phyloP scores from a whole-genome alignment of 2,797 vertebrate genomes.

The Synaphobranchus kaupii region DNA sequence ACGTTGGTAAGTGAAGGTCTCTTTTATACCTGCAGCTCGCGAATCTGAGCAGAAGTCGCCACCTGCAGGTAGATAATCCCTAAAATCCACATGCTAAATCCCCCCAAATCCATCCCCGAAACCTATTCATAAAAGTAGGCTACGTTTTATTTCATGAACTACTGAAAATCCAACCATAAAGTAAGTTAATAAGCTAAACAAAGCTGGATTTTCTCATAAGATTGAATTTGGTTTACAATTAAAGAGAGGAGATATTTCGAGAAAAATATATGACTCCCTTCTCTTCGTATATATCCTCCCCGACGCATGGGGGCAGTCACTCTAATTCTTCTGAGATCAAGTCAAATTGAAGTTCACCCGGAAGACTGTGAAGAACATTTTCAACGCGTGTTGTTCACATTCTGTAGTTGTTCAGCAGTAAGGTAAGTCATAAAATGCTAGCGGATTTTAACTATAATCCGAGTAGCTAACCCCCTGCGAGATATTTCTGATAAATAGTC shows the following conservation, averaged over 20 bases:
- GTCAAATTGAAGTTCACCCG: constrained; percentile 10
- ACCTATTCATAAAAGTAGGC: too few relatives aligned
- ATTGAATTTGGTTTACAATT: too few relatives aligned
- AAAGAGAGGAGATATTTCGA: not conserved
- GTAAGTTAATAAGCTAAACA: too few relatives aligned
- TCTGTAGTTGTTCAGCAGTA: not conserved
- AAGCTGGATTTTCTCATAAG: not conserved
- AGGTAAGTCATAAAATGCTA: not conserved
- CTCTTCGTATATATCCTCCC: not conserved
- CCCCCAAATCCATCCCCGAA: too few relatives aligned
- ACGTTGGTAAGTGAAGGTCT: too few relatives aligned
- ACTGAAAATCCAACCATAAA: too few relatives aligned
- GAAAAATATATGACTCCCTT: too few relatives aligned
- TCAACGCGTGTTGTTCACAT: not conserved
- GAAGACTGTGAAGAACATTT: not conserved
- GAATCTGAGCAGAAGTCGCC: not conserved
- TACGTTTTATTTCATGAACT: too few relatives aligned
- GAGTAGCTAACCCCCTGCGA: too few relatives aligned
- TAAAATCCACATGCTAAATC: too few relatives aligned
- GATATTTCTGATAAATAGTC: too few relatives aligned
- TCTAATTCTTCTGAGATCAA: not conserved
- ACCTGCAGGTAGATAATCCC: not conserved
- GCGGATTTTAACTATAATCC: too few relatives aligned
- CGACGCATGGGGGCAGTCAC: constrained; percentile 17
- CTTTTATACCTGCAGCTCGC: not conserved